phyloP scores from a whole-genome alignment of 2,888 invertebrate species.

The Sipha maydis region DNA sequence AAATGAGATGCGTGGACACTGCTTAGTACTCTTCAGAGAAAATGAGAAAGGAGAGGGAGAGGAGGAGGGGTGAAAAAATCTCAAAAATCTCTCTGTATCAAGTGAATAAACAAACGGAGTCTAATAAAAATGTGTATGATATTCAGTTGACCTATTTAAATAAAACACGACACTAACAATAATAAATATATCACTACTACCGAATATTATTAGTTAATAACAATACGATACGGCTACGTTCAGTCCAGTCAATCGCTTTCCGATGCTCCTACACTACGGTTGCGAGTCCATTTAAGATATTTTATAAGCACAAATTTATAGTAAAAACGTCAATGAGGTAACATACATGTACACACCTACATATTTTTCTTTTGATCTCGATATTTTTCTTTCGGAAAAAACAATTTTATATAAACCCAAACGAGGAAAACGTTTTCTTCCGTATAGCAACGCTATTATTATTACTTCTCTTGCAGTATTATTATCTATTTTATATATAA shows the following conservation, averaged over 20 bases:
- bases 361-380: no score
- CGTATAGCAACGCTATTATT: conserved; percentile 19
- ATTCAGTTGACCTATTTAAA: conserved; percentile 23
- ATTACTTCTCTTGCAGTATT: not conserved
- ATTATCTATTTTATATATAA: conserved; percentile 15
- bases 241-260: no score
- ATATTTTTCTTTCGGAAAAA: no score
- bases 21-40: not conserved
- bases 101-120: conserved; percentile 18
- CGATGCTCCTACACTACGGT: no score
- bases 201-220: no score
- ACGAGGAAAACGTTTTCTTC: conserved; percentile 33
- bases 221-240: no score
- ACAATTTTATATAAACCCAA: not conserved
- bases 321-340: no score
- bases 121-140: not conserved
- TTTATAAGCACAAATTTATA: no score
- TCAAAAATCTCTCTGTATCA: not conserved
- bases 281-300: no score
- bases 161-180: not conserved
- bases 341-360: no score
- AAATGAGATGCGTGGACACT: no score
- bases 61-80: not conserved
- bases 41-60: no score
- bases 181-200: not conserved